Base-by-base conservation (phyloP, 1,140 invertebrate species). In the Colletes latitarsis region DNA sequence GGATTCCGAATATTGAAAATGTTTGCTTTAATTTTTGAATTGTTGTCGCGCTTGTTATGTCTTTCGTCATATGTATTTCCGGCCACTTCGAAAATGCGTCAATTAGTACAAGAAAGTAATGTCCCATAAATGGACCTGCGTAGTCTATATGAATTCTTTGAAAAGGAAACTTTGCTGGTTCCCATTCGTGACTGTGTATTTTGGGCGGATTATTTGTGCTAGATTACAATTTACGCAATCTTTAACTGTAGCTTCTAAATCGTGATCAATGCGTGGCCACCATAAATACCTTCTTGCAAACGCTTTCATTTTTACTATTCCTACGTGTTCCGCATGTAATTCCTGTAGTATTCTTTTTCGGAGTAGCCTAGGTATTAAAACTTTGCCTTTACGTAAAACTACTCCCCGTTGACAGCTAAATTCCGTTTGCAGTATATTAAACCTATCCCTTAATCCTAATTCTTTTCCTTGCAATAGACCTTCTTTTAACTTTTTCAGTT, bases 81-180 rank as follows among this genome's bases (percentile, higher is more conserved):
- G 41, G 58, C 43, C 46, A 73, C 39, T 73, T 58, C 1, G 79
- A 43, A 15, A 17, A 91, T 1, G 92, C 76, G 86, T 94, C 94
- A 0, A 93, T 85, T 1, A 93, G 39, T 30, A 94, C 84, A 8
- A 94, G 77, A 71, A 92, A 94, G 73, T 77, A 86, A 72, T 89
- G 82, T 1, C 85, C 85, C 39, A 87, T 46, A 62, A 92, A 92
- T 9, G 91, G 93, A 4, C 93, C 93, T 3, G 92, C 92, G 85
- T 92, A 94, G 79, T 94, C 94, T 4, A 94, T 84, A 77, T 95
- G 93, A 0, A 94, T 62, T 21, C 93, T 4, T 2, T 77, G 0
- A 21, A 77, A 71, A 3, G 57, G n/a, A 9, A 1, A 0, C 2
- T 43, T 41, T 14, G 72, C 30, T 0, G 57, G 1, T 67, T 82